Conservation (phyloP, 2,797 vertebrate genomes). For the Urosaurus nigricauda region DNA sequence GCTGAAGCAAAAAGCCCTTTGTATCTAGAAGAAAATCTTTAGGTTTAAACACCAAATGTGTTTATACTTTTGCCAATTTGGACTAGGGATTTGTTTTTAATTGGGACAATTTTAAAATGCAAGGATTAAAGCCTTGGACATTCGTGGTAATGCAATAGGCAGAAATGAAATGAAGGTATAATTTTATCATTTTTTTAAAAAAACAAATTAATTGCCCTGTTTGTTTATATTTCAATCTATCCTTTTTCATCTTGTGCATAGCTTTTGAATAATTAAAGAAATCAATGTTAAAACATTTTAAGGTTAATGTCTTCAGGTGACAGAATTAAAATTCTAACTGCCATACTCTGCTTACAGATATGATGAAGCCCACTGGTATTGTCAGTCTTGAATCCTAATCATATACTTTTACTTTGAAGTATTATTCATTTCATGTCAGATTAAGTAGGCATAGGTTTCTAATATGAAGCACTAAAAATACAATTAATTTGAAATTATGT, state of each 20-base stretch:
- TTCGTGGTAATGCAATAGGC: not conserved
- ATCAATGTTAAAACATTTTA: slow-evolving; percentile 19
- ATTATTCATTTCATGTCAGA: not conserved
- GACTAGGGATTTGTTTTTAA: not conserved
- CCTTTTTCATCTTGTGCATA: not conserved
- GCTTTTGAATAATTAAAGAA: slow-evolving; percentile 20
- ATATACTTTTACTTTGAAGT: not conserved
- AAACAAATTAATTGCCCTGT: not conserved
- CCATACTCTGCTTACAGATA: not conserved
- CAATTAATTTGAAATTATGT: not conserved
- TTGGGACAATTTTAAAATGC: not conserved
- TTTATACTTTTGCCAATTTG: not conserved
- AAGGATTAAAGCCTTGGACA: not conserved
- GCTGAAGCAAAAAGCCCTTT: slow-evolving; percentile 7
- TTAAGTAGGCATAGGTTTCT: not conserved
- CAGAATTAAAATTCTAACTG: slow-evolving; percentile 14
- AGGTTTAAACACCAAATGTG: not conserved
- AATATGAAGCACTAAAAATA: not conserved
- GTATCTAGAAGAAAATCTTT: slow-evolving; percentile 9
- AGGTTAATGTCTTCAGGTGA: slow-evolving; percentile 19
- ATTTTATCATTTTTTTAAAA: not conserved
- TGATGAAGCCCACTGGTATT: not conserved
- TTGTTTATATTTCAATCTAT: slow-evolving; percentile 25
- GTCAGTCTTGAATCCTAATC: not conserved
- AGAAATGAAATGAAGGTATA: slow-evolving; percentile 14